Percentiles rank a stretch among this genome's conserved stretches.
Evolutionary conservation across 2,797 vertebrate species (phyloP).

Genomic region (Tragelaphus eurycerus): DNA sequence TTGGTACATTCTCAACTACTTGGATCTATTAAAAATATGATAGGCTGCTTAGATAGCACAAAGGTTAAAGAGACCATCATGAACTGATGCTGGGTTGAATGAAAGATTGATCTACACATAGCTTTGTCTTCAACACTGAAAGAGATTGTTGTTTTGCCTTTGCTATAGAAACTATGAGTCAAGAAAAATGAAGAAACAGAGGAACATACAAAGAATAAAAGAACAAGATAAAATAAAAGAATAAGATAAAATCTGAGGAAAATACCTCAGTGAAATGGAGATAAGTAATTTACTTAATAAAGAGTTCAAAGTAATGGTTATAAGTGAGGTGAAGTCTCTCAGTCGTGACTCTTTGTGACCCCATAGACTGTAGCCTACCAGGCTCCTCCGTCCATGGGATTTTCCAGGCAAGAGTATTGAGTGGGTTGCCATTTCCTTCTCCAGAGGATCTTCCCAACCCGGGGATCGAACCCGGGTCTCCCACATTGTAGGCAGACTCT

Average conservation of each 20-base stretch:
- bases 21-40: not conserved
- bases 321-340: too few relatives aligned
- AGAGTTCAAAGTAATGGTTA: not conserved
- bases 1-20: not conserved
- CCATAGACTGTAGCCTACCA: too few relatives aligned
- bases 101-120: not conserved
- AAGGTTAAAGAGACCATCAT: not conserved
- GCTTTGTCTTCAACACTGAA: not conserved
- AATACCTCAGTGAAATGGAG: not conserved
- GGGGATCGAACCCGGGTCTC: accelerated
- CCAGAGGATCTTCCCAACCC: too few relatives aligned
- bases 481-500: too few relatives aligned
- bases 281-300: not conserved
- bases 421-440: too few relatives aligned
- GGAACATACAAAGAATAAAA: not conserved
- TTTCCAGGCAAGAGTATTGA: too few relatives aligned
- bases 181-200: not conserved
- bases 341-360: too few relatives aligned
- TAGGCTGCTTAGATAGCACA: not conserved
- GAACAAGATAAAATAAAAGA: not conserved
- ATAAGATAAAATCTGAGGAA: not conserved
- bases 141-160: not conserved
- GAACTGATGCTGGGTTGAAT: not conserved
- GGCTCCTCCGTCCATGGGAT: too few relatives aligned
- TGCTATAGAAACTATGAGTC: not conserved